Conservation (phyloP, 2,797 vertebrate genomes). For the Mustela erminea region DNA sequence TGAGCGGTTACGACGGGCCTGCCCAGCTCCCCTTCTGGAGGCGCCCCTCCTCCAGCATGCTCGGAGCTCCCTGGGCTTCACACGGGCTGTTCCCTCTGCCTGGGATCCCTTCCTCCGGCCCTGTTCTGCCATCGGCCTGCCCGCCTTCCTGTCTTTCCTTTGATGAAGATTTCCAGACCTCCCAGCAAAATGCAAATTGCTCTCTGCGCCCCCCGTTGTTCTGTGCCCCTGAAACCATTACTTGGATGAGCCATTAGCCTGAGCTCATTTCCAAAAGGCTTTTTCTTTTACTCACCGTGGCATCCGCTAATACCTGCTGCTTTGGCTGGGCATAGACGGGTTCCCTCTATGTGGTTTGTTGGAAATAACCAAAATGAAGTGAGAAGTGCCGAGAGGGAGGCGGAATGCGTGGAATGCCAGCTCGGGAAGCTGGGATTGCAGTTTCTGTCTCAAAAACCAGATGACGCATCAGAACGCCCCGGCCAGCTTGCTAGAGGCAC, state of each 20-base stretch:
- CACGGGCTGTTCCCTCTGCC: neutral
- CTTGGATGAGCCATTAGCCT: neutral
- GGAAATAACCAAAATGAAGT: neutral
- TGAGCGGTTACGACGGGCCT: neutral
- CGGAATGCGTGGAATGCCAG: neutral
- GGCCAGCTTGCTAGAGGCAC: neutral
- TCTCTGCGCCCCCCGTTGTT: too few relatives aligned
- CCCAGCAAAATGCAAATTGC: neutral
- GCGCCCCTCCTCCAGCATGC: neutral
- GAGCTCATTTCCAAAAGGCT: neutral
- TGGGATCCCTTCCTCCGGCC: neutral
- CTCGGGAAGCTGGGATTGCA: neutral
- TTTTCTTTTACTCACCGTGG: neutral
- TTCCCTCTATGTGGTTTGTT: neutral
- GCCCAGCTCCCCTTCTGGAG: too few relatives aligned
- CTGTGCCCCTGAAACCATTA: neutral
- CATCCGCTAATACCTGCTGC: neutral
- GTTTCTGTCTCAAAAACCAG: neutral
- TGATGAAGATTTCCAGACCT: neutral
- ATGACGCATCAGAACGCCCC: neutral
- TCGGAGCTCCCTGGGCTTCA: neutral
- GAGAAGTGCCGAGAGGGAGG: neutral
- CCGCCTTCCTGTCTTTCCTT: neutral
- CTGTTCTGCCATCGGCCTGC: too few relatives aligned
- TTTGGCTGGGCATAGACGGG: neutral